phyloP scores from a whole-genome alignment of 2,113 vertebrate species.

The Emberiza fucata region DNA sequence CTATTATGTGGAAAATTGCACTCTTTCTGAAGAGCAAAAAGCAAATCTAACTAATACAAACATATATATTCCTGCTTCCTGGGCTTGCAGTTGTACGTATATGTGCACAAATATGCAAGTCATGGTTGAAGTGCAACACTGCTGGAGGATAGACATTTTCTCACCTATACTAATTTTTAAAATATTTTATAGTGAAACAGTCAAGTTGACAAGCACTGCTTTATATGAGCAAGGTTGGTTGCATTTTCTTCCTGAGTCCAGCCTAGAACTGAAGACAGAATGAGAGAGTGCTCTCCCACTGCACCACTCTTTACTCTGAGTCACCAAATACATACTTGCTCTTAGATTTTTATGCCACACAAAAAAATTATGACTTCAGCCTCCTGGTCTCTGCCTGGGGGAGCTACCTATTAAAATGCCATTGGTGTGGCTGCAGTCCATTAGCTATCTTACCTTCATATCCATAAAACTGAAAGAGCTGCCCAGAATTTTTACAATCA shows the following conservation, averaged over 20 bases:
- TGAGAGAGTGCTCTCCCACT: not conserved
- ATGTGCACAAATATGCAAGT: not conserved
- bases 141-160: not conserved
- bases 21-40: constrained; percentile 50
- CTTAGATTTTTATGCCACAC: constrained; percentile 8
- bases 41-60: not conserved
- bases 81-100: not conserved
- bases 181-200: not conserved
- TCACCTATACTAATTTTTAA: not conserved
- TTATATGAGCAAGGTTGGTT: not conserved
- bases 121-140: not conserved
- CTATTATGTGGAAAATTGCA: constrained; percentile 51
- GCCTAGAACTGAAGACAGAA: not conserved
- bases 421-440: constrained; percentile 57
- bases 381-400: constrained; percentile 28
- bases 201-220: not conserved
- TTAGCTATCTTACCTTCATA: constrained; percentile 59
- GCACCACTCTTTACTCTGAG: not conserved
- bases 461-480: constrained; percentile 53
- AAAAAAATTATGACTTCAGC: constrained; percentile 16
- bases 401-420: constrained; percentile 65
- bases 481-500: constrained; percentile 62
- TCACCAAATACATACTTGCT: not conserved
- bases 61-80: not conserved
- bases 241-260: not conserved